These are phyloP conservation scores for Melanaphis sacchari DNA, from an alignment of 1,140 invertebrate species.

Conservation along the genomic window DNA sequence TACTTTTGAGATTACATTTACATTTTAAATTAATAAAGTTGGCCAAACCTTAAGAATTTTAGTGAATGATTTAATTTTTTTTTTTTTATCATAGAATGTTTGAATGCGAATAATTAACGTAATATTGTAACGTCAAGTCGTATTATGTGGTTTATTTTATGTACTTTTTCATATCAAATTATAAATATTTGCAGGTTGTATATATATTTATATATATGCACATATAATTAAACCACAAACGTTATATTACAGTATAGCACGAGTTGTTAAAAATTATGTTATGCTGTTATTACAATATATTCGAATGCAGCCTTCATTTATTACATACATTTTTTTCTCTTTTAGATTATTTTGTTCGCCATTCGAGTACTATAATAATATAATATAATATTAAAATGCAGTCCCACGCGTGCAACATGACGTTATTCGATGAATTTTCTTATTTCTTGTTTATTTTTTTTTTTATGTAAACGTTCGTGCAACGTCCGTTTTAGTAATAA, in stretches of 20 bases:
- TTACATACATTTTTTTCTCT: neutral
- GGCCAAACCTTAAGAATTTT: neutral
- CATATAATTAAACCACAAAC: neutral
- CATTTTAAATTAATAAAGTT: constrained; percentile 37
- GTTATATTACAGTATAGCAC: neutral
- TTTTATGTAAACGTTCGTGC: neutral
- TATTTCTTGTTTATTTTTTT: neutral
- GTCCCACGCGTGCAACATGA: neutral
- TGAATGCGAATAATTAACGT: neutral
- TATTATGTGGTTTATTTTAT: neutral
- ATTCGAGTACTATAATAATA: neutral
- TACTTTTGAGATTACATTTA: constrained; percentile 19
- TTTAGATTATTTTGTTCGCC: neutral
- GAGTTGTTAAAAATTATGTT: neutral
- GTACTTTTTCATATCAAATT: neutral
- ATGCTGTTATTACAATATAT: neutral
- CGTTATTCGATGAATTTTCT: neutral
- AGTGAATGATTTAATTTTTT: neutral
- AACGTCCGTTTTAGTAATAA: neutral
- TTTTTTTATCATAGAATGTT: neutral
- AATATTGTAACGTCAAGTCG: neutral
- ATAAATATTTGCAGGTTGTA: neutral
- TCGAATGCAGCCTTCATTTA: neutral
- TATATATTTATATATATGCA: no score
- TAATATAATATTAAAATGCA: neutral